Conservation (phyloP, 2,888 invertebrate species). For the Volucella bombylans region DNA sequence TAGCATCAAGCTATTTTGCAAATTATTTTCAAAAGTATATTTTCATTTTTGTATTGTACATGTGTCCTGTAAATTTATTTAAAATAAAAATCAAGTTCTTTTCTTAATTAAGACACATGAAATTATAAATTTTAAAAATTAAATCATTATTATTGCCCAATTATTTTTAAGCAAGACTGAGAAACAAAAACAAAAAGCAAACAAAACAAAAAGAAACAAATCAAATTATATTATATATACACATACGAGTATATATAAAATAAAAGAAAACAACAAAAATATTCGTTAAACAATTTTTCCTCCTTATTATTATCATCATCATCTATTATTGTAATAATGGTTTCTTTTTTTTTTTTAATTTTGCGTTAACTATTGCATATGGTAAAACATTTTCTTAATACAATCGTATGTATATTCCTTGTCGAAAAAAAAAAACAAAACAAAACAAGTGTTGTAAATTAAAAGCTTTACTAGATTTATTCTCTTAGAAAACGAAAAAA, state of each 20-base stretch:
- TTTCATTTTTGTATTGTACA: constrained; percentile 6
- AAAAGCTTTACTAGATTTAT: constrained; percentile 69
- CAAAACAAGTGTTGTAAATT: constrained; percentile 69
- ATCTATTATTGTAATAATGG: too few species aligned
- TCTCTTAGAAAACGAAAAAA: constrained; percentile 17
- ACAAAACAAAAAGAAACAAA: constrained; percentile 7
- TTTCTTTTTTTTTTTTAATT: constrained; percentile 8
- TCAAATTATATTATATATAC: constrained; percentile 17
- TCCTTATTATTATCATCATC: neutral
- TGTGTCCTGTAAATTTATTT: constrained; percentile 27
- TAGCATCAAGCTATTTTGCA: constrained; percentile 17
- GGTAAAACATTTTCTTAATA: constrained; percentile 39
- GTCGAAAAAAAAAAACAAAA: constrained; percentile 5
- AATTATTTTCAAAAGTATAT: constrained; percentile 11
- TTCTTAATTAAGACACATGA: constrained; percentile 20
- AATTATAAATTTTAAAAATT: constrained; percentile 26
- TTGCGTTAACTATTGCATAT: constrained; percentile 17
- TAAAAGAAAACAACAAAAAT: neutral
- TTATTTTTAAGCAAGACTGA: constrained; percentile 71
- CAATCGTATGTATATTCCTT: constrained; percentile 58
- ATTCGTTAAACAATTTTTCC: constrained; percentile 25
- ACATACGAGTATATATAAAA: neutral
- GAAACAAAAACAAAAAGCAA: constrained; percentile 45
- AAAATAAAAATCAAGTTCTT: neutral
- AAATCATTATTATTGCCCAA: constrained; percentile 57